Evolutionary conservation across 2,888 invertebrate species (phyloP).

Genomic region (Andrena minutula): DNA sequence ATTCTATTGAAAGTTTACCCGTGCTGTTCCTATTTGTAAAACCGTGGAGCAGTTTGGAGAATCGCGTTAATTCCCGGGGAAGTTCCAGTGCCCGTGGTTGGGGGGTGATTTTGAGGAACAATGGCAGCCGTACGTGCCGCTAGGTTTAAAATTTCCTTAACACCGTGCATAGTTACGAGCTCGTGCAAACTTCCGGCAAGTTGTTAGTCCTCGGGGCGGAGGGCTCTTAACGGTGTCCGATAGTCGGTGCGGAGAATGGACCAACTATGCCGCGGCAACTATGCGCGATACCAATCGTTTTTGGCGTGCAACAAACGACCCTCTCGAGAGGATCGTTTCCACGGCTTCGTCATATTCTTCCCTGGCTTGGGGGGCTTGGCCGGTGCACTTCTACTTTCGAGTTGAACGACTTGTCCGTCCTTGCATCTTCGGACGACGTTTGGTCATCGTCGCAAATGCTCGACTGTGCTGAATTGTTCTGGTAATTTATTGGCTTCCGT

Average conservation of each 20-base stretch:
- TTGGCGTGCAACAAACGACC: conserved; percentile 56
- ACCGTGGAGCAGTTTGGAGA: not conserved
- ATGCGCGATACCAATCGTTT: conserved; percentile 66
- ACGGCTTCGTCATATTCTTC: conserved; percentile 50
- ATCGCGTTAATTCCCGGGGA: conserved; percentile 43
- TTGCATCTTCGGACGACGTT: conserved; percentile 15
- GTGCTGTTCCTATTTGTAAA: not conserved
- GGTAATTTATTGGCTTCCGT: not conserved
- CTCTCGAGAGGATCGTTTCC: conserved; percentile 52
- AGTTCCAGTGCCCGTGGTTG: not conserved
- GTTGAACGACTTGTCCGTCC: conserved; percentile 10
- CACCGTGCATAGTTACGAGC: conserved; percentile 53
- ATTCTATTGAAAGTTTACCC: not conserved
- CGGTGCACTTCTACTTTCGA: conserved; percentile 24
- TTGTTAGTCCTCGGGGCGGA: conserved; percentile 50
- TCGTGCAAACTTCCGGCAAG: conserved; percentile 52
- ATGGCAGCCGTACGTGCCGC: conserved; percentile 43
- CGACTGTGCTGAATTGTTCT: not conserved
- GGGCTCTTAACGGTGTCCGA: conserved; percentile 59
- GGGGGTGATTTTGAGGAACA: conserved; percentile 48
- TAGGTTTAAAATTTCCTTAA: conserved; percentile 60
- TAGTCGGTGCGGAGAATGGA: conserved; percentile 45
- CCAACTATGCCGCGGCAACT: conserved; percentile 65
- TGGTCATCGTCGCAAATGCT: conserved; percentile 26
- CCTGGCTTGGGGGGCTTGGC: conserved; percentile 31